These are phyloP conservation scores for Ciona savignyi DNA, from an alignment of 23 tunicate genomes.

Conservation along the genomic window DNA sequence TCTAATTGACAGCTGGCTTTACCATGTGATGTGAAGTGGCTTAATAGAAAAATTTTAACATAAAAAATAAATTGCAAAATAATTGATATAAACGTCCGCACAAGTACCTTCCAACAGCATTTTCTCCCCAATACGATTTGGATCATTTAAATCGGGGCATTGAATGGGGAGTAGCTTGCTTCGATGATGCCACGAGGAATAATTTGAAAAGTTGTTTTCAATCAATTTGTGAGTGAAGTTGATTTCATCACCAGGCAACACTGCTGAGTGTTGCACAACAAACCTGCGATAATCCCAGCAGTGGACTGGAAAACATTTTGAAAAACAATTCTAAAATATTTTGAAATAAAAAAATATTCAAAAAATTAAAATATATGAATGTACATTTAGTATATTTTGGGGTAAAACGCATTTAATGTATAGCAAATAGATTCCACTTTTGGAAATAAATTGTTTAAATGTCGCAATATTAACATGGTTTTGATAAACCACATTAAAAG, in stretches of 20 bases:
- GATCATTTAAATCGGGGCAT: constrained; percentile 20
- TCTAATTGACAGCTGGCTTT: too few relatives aligned
- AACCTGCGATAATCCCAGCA: constrained; percentile 98
- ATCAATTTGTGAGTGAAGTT: constrained; percentile 50
- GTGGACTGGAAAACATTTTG: constrained; percentile 69
- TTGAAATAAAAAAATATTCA: neutral
- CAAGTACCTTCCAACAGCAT: constrained; percentile 46
- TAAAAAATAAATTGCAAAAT: neutral
- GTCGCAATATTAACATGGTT: neutral
- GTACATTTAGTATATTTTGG: too few relatives aligned
- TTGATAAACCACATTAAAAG: too few relatives aligned
- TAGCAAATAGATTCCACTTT: neutral
- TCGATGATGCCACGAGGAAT: constrained; percentile 97
- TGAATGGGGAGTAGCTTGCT: constrained; percentile 66
- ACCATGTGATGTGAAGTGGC: too few relatives aligned
- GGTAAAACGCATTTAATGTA: neutral
- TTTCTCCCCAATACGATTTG: constrained; percentile 40
- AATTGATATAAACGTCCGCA: neutral
- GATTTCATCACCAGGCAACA: constrained; percentile 39
- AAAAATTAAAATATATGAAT: too few relatives aligned
- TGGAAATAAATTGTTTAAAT: neutral
- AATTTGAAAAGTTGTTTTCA: constrained; percentile 83
- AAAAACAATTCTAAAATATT: too few relatives aligned
- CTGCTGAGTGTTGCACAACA: constrained; percentile 37
- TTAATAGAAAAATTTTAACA: too few relatives aligned